Conservation (phyloP, 2,113 vertebrate species). For the Daboia siamensis region DNA sequence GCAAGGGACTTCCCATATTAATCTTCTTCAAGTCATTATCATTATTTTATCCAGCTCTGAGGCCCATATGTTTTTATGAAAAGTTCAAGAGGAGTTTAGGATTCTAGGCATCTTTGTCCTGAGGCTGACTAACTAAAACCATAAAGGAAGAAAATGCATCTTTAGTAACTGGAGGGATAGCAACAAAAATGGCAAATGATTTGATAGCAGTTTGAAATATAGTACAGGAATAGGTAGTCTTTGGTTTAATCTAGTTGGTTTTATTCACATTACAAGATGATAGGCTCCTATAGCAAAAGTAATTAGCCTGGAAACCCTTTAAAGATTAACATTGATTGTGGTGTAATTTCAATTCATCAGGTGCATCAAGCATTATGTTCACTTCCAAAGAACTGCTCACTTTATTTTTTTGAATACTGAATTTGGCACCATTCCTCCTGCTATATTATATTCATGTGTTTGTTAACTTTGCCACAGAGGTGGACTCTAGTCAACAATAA, state of each 20-base stretch:
- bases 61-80: neutral
- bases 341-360: neutral
- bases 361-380: neutral
- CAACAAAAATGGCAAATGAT: neutral
- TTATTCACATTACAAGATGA: neutral
- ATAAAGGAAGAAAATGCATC: neutral
- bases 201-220: neutral
- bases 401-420: neutral
- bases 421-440: neutral
- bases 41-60: neutral
- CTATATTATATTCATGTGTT: neutral
- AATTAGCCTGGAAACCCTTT: neutral
- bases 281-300: neutral
- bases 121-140: neutral
- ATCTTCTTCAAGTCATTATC: neutral
- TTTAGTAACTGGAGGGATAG: neutral
- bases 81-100: neutral
- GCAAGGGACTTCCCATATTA: neutral
- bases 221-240: neutral
- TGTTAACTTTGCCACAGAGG: neutral
- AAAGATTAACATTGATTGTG: neutral
- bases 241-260: neutral
- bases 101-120: neutral
- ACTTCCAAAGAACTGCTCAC: neutral
- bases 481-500: neutral